phyloP scores from a whole-genome alignment of 1,140 invertebrate genomes.

The Drosophila paulistorum region DNA sequence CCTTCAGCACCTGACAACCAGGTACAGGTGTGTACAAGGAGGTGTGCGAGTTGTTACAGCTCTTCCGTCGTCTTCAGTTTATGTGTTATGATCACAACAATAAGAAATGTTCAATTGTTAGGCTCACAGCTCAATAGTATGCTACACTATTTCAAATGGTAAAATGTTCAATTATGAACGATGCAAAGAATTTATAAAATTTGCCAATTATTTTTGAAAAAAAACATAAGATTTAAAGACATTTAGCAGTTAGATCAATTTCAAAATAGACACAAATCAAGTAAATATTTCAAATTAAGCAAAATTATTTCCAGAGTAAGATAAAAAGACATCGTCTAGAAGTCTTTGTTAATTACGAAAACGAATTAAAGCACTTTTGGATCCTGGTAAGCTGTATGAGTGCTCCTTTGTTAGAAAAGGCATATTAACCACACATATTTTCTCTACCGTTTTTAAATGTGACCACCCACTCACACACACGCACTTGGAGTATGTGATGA shows the following conservation, averaged over 20 bases:
- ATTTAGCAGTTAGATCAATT: too few species aligned
- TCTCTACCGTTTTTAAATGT: neutral
- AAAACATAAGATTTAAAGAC: too few species aligned
- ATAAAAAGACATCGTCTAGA: too few species aligned
- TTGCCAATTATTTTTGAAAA: too few species aligned
- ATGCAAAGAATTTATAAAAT: too few species aligned
- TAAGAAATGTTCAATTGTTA: neutral
- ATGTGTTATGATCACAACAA: slow-evolving; percentile 3
- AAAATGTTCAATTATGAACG: too few species aligned
- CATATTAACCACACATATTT: slow-evolving; percentile 9
- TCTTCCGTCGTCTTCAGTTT: slow-evolving; percentile 3
- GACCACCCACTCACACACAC: neutral
- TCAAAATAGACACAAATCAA: too few species aligned
- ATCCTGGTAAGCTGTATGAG: too few species aligned
- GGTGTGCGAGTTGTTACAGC: slow-evolving; percentile 12
- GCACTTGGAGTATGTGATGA: slow-evolving; percentile 26
- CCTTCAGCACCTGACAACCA: slow-evolving; percentile 65
- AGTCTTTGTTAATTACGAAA: too few species aligned
- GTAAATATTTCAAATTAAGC: too few species aligned
- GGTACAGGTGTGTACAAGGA: slow-evolving; percentile 29
- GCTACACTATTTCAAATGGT: neutral
- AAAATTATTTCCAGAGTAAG: too few species aligned
- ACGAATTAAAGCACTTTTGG: too few species aligned
- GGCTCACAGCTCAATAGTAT: neutral
- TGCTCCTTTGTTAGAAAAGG: neutral